Base-by-base conservation (phyloP, 2,888 invertebrate genomes). In the Lacanobia wlatinum region DNA sequence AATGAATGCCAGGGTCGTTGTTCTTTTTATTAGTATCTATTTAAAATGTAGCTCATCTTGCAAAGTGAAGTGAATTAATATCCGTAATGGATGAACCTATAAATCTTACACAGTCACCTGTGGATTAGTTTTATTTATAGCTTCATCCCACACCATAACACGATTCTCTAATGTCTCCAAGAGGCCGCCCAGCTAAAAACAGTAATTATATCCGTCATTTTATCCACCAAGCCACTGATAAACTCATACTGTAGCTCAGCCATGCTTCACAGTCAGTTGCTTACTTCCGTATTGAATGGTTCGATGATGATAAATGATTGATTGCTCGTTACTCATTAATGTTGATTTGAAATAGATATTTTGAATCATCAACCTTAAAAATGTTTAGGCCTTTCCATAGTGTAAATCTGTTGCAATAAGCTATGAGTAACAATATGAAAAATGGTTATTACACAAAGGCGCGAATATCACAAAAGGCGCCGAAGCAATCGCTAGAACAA, bases 401-500 rank as follows among this genome's bases (percentile, higher is more conserved):
- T 38, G 6, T 58, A n/a, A 46, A 50, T 50, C n/a, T 55, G 7
- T 21, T 34, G 14, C 34, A 66, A 48, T 40, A 46, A 40, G 53
- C 50, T 58, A 55, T 63, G 53, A 70, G 21, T 56, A 53, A 62
- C 38, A n/a, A n/a, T n/a, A 43, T 72, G 62, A 78, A 77, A 77
- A 73, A 70, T 71, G 23, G 10, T 58, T n/a, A 8, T 10, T 16
- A 34, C 52, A 80, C 64, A 70, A 77, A 75, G 64, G 34, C 50
- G n/a, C 14, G 40, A 58, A 56, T n/a, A 60, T 34, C 34, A 76
- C 73, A 80, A 81, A 59, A 78, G 69, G 70, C 72, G 74, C 73
- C 68, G 73, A 78, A 83, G 84, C 85, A 82, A 75, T 73, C 81
- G 85, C 79, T 84, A 83, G 89, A 94, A 93, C 92, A 94, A 95